These are phyloP conservation scores for Drosophila buzzatii DNA, from an alignment of 2,888 invertebrate species.

Conservation along the genomic window DNA sequence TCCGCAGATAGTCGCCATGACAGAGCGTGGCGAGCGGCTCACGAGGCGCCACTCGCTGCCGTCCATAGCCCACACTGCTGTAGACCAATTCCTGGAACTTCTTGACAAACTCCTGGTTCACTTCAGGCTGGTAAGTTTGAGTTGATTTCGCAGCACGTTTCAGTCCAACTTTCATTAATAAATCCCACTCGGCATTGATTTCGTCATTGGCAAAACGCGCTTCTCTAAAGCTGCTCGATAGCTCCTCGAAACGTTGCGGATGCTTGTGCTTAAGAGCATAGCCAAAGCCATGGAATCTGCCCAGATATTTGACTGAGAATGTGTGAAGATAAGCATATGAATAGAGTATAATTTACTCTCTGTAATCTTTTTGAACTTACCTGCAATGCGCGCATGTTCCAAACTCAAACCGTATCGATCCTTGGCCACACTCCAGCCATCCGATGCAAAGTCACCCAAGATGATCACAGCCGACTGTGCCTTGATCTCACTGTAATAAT, in stretches of 20 bases:
- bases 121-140: slow-evolving; percentile 57
- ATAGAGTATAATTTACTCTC: not conserved
- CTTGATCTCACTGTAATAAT: slow-evolving; percentile 77
- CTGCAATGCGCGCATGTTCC: slow-evolving; percentile 80
- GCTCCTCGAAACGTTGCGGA: slow-evolving; percentile 60
- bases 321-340: not conserved
- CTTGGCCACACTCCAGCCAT: slow-evolving; percentile 78
- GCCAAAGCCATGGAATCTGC: slow-evolving; percentile 82
- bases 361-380: slow-evolving; percentile 38
- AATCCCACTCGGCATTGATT: slow-evolving; percentile 54
- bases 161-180: slow-evolving; percentile 21
- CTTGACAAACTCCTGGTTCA: slow-evolving; percentile 73
- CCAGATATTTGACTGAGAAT: slow-evolving; percentile 73
- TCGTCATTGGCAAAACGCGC: slow-evolving; percentile 68
- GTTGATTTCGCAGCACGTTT: slow-evolving; percentile 57
- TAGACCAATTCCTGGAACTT: slow-evolving; percentile 55
- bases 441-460: slow-evolving; percentile 77
- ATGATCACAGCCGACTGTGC: slow-evolving; percentile 71
- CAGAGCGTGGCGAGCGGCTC: slow-evolving; percentile 83
- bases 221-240: slow-evolving; percentile 70
- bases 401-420: slow-evolving; percentile 76
- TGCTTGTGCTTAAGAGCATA: slow-evolving; percentile 78
- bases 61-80: slow-evolving; percentile 57
- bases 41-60: slow-evolving; percentile 71
- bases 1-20: slow-evolving; percentile 84